phyloP scores from a whole-genome alignment of 1,140 invertebrate species.

The Tenebrio molitor region DNA sequence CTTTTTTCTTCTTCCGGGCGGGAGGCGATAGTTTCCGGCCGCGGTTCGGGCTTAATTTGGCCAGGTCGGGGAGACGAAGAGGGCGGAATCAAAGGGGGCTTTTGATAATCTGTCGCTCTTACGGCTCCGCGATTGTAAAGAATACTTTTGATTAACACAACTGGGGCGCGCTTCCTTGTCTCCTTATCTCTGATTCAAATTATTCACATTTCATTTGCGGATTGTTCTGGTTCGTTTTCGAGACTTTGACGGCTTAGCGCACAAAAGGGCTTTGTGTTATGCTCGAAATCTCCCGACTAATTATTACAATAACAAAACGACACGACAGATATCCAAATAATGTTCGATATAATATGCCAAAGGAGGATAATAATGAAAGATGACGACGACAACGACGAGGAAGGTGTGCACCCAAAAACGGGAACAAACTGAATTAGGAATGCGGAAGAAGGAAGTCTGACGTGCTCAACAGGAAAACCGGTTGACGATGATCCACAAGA shows the following conservation, averaged over 20 bases:
- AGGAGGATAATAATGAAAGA: no score
- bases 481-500: no score
- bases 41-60: conserved; percentile 9
- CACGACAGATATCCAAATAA: conserved; percentile 31
- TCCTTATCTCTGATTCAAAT: conserved; percentile 45
- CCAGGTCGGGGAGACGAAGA: not conserved
- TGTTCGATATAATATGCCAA: no score
- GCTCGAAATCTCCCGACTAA: conserved; percentile 36
- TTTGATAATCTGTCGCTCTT: conserved; percentile 46
- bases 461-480: no score
- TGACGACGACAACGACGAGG: no score
- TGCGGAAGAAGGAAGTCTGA: no score
- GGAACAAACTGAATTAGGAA: no score
- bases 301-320: conserved; percentile 41
- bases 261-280: conserved; percentile 42
- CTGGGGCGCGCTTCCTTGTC: conserved; percentile 38
- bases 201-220: conserved; percentile 46
- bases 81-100: conserved; percentile 34
- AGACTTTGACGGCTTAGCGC: conserved; percentile 38
- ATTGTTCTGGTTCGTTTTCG: conserved; percentile 45
- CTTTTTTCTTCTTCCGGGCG: no score
- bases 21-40: conserved; percentile 7
- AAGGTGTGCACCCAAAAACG: no score
- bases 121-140: conserved; percentile 41
- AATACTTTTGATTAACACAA: conserved; percentile 44